Evolutionary conservation across 2,888 invertebrate genomes (phyloP).

Genomic region (Julus scandinavius): DNA sequence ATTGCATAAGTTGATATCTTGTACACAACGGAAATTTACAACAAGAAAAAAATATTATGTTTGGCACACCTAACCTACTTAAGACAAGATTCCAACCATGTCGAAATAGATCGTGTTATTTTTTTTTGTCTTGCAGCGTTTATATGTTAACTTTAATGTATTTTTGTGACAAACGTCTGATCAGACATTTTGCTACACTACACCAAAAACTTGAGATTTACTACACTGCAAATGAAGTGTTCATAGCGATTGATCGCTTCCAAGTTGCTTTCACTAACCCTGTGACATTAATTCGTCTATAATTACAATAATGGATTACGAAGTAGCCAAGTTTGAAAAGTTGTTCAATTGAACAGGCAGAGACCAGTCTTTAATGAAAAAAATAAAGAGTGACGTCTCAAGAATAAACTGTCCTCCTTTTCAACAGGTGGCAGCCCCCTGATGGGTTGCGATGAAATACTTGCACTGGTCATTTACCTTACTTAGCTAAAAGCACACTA

Average conservation of each 20-base stretch:
- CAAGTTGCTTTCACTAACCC: background rate
- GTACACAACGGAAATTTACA: slow-evolving; percentile 12
- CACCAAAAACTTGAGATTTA: background rate
- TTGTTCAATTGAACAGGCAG: background rate
- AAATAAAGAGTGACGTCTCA: background rate
- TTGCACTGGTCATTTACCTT: slow-evolving; percentile 44
- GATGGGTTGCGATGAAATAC: background rate
- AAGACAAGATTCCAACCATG: slow-evolving; percentile 47
- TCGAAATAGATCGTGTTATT: slow-evolving; percentile 16
- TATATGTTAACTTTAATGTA: slow-evolving; percentile 7
- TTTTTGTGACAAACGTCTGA: background rate
- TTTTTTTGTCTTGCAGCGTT: slow-evolving; percentile 25
- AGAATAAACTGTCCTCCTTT: background rate
- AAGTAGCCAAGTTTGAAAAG: background rate
- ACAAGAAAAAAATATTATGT: background rate
- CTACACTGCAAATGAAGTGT: background rate
- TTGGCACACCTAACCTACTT: slow-evolving; percentile 51
- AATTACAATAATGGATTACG: background rate
- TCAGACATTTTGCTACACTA: background rate
- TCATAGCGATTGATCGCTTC: background rate
- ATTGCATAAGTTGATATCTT: background rate
- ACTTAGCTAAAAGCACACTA: background rate
- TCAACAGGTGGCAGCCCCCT: background rate
- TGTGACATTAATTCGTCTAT: background rate
- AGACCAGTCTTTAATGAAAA: background rate